These are phyloP conservation scores for Dexiosoma caninum DNA, from an alignment of 2,888 invertebrate species.

Conservation along the genomic window DNA sequence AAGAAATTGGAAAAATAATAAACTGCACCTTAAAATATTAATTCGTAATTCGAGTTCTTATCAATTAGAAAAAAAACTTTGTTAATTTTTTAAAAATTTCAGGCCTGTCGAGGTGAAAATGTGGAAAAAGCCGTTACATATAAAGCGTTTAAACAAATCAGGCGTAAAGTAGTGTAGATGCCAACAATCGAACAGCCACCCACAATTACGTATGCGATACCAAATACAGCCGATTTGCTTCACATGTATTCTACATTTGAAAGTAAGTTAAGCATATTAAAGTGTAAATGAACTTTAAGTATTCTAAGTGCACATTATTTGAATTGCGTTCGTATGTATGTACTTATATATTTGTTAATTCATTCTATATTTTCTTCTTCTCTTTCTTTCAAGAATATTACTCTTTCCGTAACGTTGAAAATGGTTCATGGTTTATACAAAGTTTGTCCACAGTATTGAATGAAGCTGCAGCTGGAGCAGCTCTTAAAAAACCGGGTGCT, in stretches of 20 bases:
- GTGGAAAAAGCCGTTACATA: slow-evolving; percentile 80
- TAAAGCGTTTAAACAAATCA: slow-evolving; percentile 69
- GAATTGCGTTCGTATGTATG: not conserved
- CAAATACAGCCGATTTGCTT: slow-evolving; percentile 84
- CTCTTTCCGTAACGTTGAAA: slow-evolving; percentile 83
- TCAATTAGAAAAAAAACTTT: too few relatives aligned
- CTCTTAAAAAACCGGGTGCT: slow-evolving; percentile 74
- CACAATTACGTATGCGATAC: slow-evolving; percentile 80
- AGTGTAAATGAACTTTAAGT: slow-evolving; percentile 49
- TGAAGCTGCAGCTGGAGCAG: slow-evolving; percentile 74
- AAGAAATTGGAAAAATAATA: too few relatives aligned
- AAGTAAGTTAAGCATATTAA: slow-evolving; percentile 77
- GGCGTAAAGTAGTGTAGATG: slow-evolving; percentile 62
- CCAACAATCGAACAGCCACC: slow-evolving; percentile 47
- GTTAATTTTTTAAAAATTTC: slow-evolving; percentile 52
- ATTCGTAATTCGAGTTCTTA: too few relatives aligned
- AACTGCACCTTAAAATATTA: too few relatives aligned
- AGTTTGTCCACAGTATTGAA: slow-evolving; percentile 81
- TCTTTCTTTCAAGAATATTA: slow-evolving; percentile 79
- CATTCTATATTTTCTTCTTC: not conserved
- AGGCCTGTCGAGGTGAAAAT: slow-evolving; percentile 82
- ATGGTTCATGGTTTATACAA: slow-evolving; percentile 87
- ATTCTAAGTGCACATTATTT: too few relatives aligned
- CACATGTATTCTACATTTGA: slow-evolving; percentile 84
- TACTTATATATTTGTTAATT: not conserved